These are phyloP conservation scores for Oreochromis aureus DNA, from an alignment of 2,113 vertebrate genomes.

Conservation along the genomic window DNA sequence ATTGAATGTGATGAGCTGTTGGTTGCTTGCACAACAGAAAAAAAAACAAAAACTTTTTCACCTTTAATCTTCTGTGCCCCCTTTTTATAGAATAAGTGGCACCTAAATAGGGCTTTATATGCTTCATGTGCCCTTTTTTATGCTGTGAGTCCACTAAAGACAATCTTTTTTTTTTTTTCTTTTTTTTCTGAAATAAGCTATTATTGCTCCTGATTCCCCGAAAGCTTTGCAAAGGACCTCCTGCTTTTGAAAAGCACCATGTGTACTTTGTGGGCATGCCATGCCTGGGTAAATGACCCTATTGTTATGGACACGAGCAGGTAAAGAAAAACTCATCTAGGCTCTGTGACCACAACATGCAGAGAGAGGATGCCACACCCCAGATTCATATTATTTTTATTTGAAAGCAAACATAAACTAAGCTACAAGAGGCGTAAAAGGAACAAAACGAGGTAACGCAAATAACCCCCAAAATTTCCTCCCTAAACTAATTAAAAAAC, in stretches of 20 bases:
- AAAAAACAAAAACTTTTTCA: neutral
- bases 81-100: neutral
- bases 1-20: neutral
- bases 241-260: neutral
- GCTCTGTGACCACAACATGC: neutral
- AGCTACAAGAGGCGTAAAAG: neutral
- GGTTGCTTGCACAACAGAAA: neutral
- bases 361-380: neutral
- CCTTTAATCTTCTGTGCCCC: neutral
- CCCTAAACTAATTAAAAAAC: neutral
- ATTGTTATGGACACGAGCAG: neutral
- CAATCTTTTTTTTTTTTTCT: neutral
- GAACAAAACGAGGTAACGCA: neutral
- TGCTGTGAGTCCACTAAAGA: neutral
- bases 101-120: neutral
- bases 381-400: neutral
- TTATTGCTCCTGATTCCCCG: neutral
- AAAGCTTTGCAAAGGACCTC: neutral
- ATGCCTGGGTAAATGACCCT: neutral
- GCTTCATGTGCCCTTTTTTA: neutral
- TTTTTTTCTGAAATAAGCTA: neutral
- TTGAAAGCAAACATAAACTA: neutral
- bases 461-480: neutral
- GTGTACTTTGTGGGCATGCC: neutral
- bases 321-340: neutral